Base-by-base conservation (phyloP, 2,888 invertebrate species). In the Chouioia cunea region DNA sequence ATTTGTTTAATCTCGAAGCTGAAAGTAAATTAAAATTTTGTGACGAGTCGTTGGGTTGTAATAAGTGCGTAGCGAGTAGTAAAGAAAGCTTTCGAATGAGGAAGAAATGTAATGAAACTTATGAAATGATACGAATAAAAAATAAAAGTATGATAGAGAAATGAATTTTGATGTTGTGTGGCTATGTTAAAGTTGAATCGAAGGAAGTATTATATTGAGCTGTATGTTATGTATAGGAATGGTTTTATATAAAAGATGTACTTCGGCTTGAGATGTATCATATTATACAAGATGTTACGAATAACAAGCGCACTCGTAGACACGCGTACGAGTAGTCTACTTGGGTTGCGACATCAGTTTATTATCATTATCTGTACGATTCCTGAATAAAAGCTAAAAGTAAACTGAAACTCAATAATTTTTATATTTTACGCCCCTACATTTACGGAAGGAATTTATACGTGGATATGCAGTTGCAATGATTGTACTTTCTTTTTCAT, bases 201-300 rank as follows among this genome's bases (percentile, higher is more conserved):
- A 81, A 83, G 82, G 78, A 81, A 83, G 82, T 83, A 84, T 83
- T 84, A 82, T 64, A 80, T 78, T 79, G 79, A 82, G 74, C 73
- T 82, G 80, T 82, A 81, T 78, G 81, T 83, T 83, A 80, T 81
- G 79, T 81, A 82, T 81, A 82, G 80, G 77, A 77, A 77, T 80
- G 79, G 74, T 76, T 79, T 79, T 80, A 77, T 79, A 78, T 74
- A 78, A 81, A 72, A 70, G 79, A 81, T 75, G 75, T 77, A 77
- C 78, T 77, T 78, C 73, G 78, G 81, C 79, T 82, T 79, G 78
- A 77, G 74, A 79, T 82, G 81, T 83, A 81, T 79, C 76, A 81
- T 81, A 81, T 79, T 81, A 79, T 76, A 74, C 52, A 73, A 47
- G 52, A 70, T 64, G 66, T 73, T 66, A 65, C 27, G 27, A 57